Evolutionary conservation across 2,797 vertebrate genomes (phyloP), one percentile per base, ranked within the genome.

Genomic region (Xenentodon cancila): DNA sequence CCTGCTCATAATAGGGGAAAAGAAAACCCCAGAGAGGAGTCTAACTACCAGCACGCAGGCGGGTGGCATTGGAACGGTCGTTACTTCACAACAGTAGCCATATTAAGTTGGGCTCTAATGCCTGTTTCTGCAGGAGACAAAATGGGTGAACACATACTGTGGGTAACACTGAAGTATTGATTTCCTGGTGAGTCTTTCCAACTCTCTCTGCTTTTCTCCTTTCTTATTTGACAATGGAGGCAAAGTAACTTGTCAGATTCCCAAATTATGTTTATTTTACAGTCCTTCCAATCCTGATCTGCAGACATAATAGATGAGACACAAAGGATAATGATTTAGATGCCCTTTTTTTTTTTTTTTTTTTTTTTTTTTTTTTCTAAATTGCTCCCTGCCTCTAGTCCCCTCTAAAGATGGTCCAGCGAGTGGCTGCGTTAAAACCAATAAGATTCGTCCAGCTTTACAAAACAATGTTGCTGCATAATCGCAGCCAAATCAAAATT

Each of bases 61-160:
- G 87, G 90, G 90, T 90, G 88, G 88, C 86, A 75, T 73, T 80
- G 88, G 85, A 86, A 76, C 81, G 73, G 88, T 90, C 90, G 89
- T 92, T 92, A 90, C 88, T 86, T 89, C 81, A 84, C 84, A 85
- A 82, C 76, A 81, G 82, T 67, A 59, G 88, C 75, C 80, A 79
- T 86, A 90, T 86, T 92, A 90, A 90, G 88, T 75, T 45, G 55
- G 49, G 75, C 77, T 88, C 75, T 88, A 90, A 89, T 92, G 83
- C 80, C 75, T 2, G 68, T 84, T 83, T 81, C 82, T 81, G 72
- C 85, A 68, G 84, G 79, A 79, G 75, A 84, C 77, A 56, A 81
- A 88, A 66, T 73, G 81, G 77, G 79, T 19, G 80, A 78, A 75
- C 75, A 75, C 86, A 81, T 66, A 82, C 87, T 82, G 84, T 53